phyloP scores from a whole-genome alignment of 2,113 vertebrate genomes.

The Cephalophus harveyi region DNA sequence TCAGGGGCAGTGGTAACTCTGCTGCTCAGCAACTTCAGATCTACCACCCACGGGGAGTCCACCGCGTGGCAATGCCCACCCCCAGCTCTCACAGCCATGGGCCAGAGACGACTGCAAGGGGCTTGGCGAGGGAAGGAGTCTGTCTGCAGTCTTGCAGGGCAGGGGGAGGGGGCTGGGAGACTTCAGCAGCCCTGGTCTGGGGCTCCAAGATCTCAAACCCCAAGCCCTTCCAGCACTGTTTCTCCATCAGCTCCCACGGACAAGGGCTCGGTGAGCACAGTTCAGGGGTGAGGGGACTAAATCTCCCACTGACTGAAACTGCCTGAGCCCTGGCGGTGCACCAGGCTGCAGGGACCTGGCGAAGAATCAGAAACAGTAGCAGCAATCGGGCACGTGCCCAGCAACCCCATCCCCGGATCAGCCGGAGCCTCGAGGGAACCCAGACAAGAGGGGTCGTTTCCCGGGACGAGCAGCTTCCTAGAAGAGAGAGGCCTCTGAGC shows the following conservation, averaged over 20 bases:
- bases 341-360: neutral
- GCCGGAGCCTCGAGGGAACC: neutral
- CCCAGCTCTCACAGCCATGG: neutral
- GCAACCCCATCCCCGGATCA: fast-evolving
- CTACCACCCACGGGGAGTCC: neutral
- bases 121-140: neutral
- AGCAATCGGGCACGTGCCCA: fast-evolving
- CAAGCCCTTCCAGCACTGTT: neutral
- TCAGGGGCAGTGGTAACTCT: neutral
- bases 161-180: neutral
- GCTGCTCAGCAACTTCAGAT: neutral
- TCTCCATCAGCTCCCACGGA: neutral
- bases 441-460: neutral
- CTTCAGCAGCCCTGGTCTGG: neutral
- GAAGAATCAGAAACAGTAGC: neutral
- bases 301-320: neutral
- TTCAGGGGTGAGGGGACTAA: neutral
- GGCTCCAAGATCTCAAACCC: neutral
- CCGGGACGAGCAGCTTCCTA: neutral
- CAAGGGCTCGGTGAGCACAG: neutral
- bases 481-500: neutral
- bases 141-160: neutral
- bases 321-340: fast-evolving
- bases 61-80: fast-evolving
- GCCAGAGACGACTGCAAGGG: neutral